Evolutionary conservation across 2,113 vertebrate genomes (phyloP).

Genomic region (Cebus imitator): DNA sequence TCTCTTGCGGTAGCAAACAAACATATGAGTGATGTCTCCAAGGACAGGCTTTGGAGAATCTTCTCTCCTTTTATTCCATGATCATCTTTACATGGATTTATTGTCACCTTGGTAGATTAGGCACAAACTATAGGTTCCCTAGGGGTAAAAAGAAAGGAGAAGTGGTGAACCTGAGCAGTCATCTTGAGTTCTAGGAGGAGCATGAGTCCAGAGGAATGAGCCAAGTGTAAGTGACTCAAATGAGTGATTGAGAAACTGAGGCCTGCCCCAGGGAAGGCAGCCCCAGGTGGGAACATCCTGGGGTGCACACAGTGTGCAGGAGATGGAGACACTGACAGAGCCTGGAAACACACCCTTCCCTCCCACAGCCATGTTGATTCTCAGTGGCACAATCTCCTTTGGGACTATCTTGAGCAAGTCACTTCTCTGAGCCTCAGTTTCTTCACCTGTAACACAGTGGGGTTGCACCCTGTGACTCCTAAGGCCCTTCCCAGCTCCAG

Average conservation of each 20-base stretch:
- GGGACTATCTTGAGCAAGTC: neutral
- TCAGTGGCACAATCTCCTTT: neutral
- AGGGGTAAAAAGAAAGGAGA: neutral
- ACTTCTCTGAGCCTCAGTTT: neutral
- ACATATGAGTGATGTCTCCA: neutral
- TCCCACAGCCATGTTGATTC: neutral
- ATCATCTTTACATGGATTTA: neutral
- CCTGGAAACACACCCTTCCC: no score
- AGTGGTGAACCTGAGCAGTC: rapidly evolving
- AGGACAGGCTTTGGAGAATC: neutral
- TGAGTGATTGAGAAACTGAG: no score
- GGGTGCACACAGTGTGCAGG: neutral
- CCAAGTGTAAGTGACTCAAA: neutral
- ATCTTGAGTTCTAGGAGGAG: neutral
- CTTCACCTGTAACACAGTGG: neutral
- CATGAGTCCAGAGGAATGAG: neutral
- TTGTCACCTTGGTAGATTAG: neutral
- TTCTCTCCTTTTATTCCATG: neutral
- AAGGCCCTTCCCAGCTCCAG: neutral
- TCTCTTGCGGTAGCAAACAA: neutral
- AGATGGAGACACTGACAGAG: neutral
- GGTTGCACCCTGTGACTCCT: neutral
- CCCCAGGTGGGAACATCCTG: neutral
- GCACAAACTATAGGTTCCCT: neutral
- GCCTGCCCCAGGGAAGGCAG: neutral